Percentiles rank a stretch among this genome's conserved stretches.
Conservation (phyloP, 2,113 vertebrate genomes). For the Lepidothrix coronata region DNA sequence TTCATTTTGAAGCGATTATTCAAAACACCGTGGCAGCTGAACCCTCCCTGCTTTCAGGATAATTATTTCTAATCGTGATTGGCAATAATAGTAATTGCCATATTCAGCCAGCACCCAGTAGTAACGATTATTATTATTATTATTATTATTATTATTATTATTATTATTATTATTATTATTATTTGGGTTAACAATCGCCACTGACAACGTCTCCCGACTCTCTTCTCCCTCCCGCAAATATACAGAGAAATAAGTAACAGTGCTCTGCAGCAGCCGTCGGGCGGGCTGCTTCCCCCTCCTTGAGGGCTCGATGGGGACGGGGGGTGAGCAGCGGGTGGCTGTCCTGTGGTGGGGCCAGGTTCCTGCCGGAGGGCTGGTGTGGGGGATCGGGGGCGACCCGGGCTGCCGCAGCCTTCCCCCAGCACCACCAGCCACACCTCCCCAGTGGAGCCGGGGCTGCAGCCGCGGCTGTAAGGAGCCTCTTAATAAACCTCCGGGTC, state of each 20-base stretch:
- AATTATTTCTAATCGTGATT: constrained; percentile 57
- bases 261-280: neutral
- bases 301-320: neutral
- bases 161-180: constrained; percentile 39
- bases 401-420: neutral
- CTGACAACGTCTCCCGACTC: constrained; percentile 4
- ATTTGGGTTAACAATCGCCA: constrained; percentile 50
- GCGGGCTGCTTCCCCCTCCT: neutral
- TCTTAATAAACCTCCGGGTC: constrained; percentile 36
- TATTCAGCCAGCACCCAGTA: constrained; percentile 54
- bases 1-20: constrained; percentile 24
- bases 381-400: neutral
- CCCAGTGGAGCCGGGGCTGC: neutral
- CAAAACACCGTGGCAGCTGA: constrained; percentile 60
- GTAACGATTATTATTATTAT: constrained; percentile 38
- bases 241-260: fast-evolving
- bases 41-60: constrained; percentile 25
- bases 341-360: neutral
- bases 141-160: constrained; percentile 1
- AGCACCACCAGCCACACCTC: neutral
- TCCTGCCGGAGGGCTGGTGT: too few relatives aligned
- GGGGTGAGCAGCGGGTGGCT: neutral
- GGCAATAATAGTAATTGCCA: constrained; percentile 53
- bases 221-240: neutral
- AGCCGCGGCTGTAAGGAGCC: neutral